A percentile compares a stretch with the other conserved stretches of the same genome.
Evolutionary conservation across 2,797 vertebrate genomes (phyloP).

Genomic region (Danio aesculapii): DNA sequence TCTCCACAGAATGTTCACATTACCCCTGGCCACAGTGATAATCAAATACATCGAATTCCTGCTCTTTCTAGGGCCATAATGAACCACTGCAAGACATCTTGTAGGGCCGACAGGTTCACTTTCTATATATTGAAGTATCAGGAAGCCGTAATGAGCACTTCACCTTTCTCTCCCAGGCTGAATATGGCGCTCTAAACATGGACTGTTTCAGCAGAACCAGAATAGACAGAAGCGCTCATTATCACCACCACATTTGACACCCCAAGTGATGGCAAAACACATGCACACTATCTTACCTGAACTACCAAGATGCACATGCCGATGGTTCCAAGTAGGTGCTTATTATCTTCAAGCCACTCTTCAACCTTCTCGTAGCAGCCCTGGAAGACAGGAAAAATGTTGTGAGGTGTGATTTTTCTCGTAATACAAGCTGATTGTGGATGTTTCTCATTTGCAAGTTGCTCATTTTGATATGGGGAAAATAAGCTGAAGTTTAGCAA

Average conservation of each 20-base stretch:
- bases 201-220: slow-evolving; percentile 60
- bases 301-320: slow-evolving; percentile 95
- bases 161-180: slow-evolving; percentile 20
- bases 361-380: slow-evolving; percentile 96
- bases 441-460: slow-evolving; percentile 1
- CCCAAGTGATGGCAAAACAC: slow-evolving; percentile 5
- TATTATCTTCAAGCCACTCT: slow-evolving; percentile 94
- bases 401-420: not conserved
- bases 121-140: not conserved
- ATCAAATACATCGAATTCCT: not conserved
- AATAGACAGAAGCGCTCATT: slow-evolving; percentile 59
- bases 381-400: slow-evolving; percentile 70
- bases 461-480: not conserved
- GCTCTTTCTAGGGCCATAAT: not conserved
- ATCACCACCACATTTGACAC: slow-evolving; percentile 31
- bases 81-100: not conserved
- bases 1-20: not conserved
- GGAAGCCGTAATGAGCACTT: slow-evolving; percentile 18
- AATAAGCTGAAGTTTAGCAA: slow-evolving; percentile 2
- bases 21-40: not conserved
- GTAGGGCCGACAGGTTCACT: not conserved
- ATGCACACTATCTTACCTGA: slow-evolving; percentile 82
- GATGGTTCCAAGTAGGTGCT: slow-evolving; percentile 90
- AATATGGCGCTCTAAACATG: slow-evolving; percentile 42
- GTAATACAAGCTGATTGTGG: not conserved